Percentiles rank a stretch among this genome's conserved stretches.
phyloP scores from a whole-genome alignment of 2,113 vertebrate genomes.

The Brienomyrus longianalis region DNA sequence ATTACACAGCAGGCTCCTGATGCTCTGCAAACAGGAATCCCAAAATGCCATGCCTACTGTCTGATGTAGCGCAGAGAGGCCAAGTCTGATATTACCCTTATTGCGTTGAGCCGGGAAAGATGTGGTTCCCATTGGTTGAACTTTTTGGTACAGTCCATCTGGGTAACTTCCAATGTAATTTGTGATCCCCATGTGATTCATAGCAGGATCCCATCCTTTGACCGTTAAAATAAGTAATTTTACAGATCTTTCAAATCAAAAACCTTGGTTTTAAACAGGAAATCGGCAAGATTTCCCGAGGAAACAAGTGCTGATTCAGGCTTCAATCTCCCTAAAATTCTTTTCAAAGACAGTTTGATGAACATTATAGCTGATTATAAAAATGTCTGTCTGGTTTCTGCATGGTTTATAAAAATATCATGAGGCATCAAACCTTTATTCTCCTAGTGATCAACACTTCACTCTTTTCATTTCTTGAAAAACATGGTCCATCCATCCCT shows the following conservation, averaged over 20 bases:
- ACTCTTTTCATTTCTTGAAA: neutral
- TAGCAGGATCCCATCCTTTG: too few species aligned
- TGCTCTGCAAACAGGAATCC: neutral
- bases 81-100: neutral
- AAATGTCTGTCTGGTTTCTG: neutral
- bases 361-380: neutral
- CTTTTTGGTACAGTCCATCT: neutral
- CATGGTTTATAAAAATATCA: neutral
- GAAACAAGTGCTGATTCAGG: neutral
- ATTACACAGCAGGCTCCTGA: neutral
- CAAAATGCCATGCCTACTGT: neutral
- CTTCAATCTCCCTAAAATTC: neutral
- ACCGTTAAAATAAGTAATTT: neutral
- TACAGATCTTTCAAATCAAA: neutral
- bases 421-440: neutral
- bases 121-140: neutral
- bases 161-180: neutral
- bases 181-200: neutral
- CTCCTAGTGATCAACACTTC: neutral
- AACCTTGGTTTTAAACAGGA: neutral
- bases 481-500: neutral
- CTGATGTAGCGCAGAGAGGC: neutral
- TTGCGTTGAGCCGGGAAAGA: neutral
- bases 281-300: neutral
- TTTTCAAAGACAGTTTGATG: neutral